Percentiles rank a stretch among this genome's conserved stretches.
Evolutionary conservation across 2,797 vertebrate genomes (phyloP).

Genomic region (Myotis vivesi): DNA sequence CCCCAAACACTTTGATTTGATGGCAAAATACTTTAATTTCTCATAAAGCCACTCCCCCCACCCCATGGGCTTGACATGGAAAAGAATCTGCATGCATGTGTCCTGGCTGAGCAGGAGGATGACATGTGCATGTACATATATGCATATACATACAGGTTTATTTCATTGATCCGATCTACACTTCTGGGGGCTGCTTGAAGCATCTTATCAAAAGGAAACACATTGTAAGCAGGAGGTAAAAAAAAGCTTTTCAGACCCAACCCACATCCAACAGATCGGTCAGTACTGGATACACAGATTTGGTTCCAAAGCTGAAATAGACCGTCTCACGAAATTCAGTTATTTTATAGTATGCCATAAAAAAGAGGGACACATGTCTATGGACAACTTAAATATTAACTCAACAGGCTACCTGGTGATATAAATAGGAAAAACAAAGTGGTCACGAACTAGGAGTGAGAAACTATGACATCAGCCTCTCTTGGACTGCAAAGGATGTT

Average conservation of each 20-base stretch:
- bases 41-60: not conserved
- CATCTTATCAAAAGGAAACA: constrained; percentile 80
- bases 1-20: not conserved
- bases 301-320: constrained; percentile 79
- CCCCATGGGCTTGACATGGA: not conserved
- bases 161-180: constrained; percentile 80
- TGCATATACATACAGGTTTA: constrained; percentile 68
- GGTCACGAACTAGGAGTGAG: constrained; percentile 47
- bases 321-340: constrained; percentile 73
- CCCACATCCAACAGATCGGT: constrained; percentile 76
- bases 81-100: not conserved
- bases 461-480: constrained; percentile 50
- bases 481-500: constrained; percentile 60
- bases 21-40: constrained; percentile 45
- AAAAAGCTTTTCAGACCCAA: constrained; percentile 78
- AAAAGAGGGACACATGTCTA: constrained; percentile 62
- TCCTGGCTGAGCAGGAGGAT: not conserved
- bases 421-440: constrained; percentile 69
- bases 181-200: constrained; percentile 72
- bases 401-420: constrained; percentile 68
- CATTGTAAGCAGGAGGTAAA: constrained; percentile 73
- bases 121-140: not conserved
- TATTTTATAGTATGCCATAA: constrained; percentile 72
- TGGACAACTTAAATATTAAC: constrained; percentile 82
- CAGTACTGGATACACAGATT: constrained; percentile 79